Conservation (phyloP, 2,797 vertebrate species). For the Sitta carolinensis region DNA sequence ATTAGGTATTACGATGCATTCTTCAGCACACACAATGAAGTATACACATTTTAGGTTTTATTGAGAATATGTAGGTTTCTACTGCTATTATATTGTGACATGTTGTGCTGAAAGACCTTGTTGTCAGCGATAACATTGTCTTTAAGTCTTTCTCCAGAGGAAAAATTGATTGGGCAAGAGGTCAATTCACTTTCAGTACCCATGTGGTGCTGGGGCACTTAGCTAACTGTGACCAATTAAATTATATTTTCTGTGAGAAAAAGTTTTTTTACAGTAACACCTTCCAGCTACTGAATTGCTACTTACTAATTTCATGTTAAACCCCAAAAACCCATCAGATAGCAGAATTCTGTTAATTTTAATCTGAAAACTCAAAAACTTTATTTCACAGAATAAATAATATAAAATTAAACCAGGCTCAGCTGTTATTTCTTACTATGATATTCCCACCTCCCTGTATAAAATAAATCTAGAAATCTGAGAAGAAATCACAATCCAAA, state of each 20-base stretch:
- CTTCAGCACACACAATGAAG: background rate
- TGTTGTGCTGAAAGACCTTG: background rate
- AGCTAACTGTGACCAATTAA: conserved; percentile 15
- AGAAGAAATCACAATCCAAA: conserved; percentile 18
- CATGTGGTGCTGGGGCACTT: background rate
- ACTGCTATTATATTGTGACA: background rate
- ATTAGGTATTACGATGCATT: background rate
- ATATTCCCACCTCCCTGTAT: background rate
- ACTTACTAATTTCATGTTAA: background rate
- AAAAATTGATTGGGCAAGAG: conserved; percentile 21
- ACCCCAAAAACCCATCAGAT: background rate
- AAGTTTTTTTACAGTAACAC: background rate
- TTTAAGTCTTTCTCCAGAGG: conserved; percentile 1
- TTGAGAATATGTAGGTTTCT: background rate
- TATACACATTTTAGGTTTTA: background rate
- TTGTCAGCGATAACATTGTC: background rate
- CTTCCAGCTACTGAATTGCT: background rate
- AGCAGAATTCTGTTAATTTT: background rate
- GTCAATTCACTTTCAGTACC: conserved; percentile 19
- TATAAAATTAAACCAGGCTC: background rate
- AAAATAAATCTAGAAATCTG: background rate
- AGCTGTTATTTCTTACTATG: background rate
- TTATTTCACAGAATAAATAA: background rate
- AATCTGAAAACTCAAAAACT: background rate
- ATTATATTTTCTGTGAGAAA: background rate